These are phyloP conservation scores for Tortricodes alternella DNA, from an alignment of 2,888 invertebrate species.

Conservation along the genomic window DNA sequence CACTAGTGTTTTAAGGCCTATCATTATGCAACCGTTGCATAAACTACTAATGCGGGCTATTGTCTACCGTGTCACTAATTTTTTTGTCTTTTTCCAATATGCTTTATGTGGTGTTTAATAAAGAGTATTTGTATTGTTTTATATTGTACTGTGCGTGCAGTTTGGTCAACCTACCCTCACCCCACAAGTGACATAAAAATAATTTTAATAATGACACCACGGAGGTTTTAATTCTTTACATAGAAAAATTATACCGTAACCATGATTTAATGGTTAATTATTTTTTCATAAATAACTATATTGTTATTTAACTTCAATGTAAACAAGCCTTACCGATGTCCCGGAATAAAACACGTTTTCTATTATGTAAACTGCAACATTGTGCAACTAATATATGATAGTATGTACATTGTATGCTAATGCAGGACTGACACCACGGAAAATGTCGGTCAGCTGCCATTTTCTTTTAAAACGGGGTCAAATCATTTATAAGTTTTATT, in stretches of 20 bases:
- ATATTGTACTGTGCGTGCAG: background rate
- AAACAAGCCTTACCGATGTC: background rate
- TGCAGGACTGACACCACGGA: background rate
- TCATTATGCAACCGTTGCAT: too few species aligned
- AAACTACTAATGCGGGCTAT: too few species aligned
- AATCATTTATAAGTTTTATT: background rate
- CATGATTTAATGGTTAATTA: background rate
- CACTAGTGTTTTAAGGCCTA: too few species aligned
- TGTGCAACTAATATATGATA: constrained; percentile 12
- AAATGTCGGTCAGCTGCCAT: constrained; percentile 7
- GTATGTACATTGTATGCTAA: constrained; percentile 24
- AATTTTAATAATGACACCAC: too few species aligned
- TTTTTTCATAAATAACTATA: background rate
- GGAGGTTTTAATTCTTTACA: too few species aligned
- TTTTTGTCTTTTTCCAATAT: too few species aligned
- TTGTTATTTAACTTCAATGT: background rate
- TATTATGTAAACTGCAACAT: constrained; percentile 21
- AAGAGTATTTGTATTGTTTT: too few species aligned
- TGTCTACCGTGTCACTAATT: too few species aligned
- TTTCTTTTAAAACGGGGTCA: constrained; percentile 9
- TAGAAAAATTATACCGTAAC: too few species aligned
- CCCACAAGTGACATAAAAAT: too few species aligned
- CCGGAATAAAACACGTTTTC: constrained; percentile 18
- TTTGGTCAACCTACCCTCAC: too few species aligned
- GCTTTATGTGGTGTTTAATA: too few species aligned